Evolutionary conservation across 2,113 vertebrate species (phyloP), one percentile per base, ranked within the genome.

Genomic region (Apus apus): DNA sequence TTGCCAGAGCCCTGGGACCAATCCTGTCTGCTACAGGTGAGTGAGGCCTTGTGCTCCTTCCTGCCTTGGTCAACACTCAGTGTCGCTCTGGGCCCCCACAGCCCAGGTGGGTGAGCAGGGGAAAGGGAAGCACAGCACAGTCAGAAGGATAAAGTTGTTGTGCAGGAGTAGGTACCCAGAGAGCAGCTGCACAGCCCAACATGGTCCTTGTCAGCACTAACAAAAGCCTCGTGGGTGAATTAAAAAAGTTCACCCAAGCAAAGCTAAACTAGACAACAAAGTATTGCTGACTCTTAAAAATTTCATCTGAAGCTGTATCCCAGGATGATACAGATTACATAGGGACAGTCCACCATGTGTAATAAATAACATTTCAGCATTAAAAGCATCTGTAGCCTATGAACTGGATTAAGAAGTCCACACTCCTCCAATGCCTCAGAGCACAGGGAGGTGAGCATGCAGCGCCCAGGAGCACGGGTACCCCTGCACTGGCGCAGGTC

Each of bases 1-100:
- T 99, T 19, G 99, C 99, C 45, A 98, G 99, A 97, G 99, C 99
- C 10, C 64, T 98, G 78, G 99, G 99, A 25, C 99, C 99, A 0
- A 36, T 99, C 50, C 83, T 98, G 66, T 98, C 99, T 1, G 99
- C 99, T 13, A 98, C 99, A 43, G 98, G 99, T 98, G 82, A 97
- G 97, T 43, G 65, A 1, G 6, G n/a, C 60, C 60, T 40, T 2
- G 0, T 26, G 40, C 21, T 17, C 61, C 16, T 7, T 9, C 45
- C 54, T 12, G 22, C 23, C 30, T 65, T 17, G 38, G 57, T 54
- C 51, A 13, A 0, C 16, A 2, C 1, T 8, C 54, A 21, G 36
- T 4, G 0, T 5, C 2, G 3, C 21, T 3, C 8, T 0, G 65
- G 14, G 46, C 13, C 48, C 40, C 25, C 5, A 1, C 18, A 17